Evolutionary conservation across 2,797 vertebrate species (phyloP).

Genomic region (Mycteria americana): DNA sequence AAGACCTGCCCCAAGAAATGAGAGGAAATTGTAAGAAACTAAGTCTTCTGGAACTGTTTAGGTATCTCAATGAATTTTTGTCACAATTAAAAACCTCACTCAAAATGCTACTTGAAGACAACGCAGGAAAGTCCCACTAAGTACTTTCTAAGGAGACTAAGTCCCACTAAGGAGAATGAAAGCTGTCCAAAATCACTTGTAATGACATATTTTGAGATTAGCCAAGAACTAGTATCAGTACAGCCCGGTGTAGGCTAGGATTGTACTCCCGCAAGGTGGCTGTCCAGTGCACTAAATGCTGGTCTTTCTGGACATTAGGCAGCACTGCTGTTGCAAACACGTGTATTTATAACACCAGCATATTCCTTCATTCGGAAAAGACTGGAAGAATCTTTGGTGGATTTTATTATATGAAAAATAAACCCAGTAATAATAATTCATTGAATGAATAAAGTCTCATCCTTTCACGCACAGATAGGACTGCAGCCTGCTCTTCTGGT

Average conservation of each 20-base stretch:
- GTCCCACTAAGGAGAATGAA: neutral
- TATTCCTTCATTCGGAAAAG: neutral
- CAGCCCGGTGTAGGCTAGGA: too few relatives aligned
- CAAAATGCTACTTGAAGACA: neutral
- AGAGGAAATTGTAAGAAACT: neutral
- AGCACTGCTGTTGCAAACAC: neutral
- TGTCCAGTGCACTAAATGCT: too few relatives aligned
- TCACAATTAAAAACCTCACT: neutral
- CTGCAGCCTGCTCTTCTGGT: neutral
- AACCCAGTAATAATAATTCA: neutral
- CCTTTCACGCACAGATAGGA: accelerated
- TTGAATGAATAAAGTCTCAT: accelerated
- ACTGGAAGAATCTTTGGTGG: neutral
- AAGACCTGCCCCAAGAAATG: neutral
- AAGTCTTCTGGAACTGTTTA: neutral
- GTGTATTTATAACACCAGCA: accelerated
- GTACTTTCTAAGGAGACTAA: too few relatives aligned
- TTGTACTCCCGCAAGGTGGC: neutral
- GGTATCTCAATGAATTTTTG: neutral
- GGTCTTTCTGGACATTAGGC: too few relatives aligned
- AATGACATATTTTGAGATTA: neutral
- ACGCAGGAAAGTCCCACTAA: neutral
- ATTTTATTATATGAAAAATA: neutral
- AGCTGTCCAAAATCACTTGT: neutral
- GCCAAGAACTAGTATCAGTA: neutral